phyloP scores from a whole-genome alignment of 2,797 vertebrate species.

The Florisuga fusca region DNA sequence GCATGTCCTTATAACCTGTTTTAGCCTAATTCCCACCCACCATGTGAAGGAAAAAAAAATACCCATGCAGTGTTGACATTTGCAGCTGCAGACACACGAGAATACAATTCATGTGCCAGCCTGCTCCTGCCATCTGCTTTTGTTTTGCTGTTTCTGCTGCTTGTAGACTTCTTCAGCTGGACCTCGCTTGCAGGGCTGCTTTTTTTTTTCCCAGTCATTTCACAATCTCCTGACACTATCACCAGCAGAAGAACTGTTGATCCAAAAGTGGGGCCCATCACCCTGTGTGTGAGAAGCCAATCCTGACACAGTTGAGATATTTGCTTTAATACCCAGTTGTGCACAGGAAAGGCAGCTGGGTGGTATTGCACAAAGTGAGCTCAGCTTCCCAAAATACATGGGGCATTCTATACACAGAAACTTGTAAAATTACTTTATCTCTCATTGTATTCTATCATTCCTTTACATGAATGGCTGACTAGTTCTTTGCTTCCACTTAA shows the following conservation, averaged over 20 bases:
- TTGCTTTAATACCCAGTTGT: no score
- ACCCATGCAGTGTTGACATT: rapidly evolving
- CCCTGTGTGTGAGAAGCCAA: no score
- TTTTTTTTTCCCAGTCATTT: not conserved
- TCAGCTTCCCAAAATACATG: no score
- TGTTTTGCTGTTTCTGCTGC: not conserved
- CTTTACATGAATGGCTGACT: no score
- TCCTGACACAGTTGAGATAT: no score
- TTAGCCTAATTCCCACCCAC: not conserved
- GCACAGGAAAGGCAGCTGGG: no score
- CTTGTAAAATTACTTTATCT: no score
- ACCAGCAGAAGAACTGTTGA: not conserved
- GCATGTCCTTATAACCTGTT: not conserved
- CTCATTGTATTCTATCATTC: no score
- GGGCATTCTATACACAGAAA: no score
- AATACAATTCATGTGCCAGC: not conserved
- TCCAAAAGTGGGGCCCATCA: no score
- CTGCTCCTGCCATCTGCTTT: rapidly evolving
- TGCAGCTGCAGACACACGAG: not conserved
- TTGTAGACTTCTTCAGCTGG: rapidly evolving
- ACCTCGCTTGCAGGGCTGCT: not conserved
- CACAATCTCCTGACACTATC: not conserved
- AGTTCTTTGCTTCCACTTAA: no score
- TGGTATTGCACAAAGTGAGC: no score
- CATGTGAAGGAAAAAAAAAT: not conserved